These are phyloP conservation scores for Ophiodon elongatus DNA, from an alignment of 2,113 vertebrate genomes.

Conservation along the genomic window DNA sequence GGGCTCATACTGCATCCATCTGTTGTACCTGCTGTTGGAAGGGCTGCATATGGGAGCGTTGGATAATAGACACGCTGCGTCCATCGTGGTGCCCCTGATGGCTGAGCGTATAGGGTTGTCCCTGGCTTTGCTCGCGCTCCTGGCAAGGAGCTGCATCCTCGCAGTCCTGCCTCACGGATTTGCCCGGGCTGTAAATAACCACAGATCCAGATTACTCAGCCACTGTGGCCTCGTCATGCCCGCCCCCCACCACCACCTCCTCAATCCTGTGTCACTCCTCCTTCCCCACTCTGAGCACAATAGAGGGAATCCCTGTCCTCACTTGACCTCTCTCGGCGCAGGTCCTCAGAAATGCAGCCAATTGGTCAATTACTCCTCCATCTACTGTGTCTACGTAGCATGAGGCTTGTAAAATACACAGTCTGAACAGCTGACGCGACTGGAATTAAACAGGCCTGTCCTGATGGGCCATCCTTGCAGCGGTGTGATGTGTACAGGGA, in stretches of 20 bases:
- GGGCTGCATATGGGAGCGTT: background rate
- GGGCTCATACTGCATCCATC: conserved; percentile 53
- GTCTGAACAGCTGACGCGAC: background rate
- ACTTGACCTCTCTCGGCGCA: conserved; percentile 9
- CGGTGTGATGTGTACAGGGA: conserved; percentile 3
- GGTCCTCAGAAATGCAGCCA: background rate
- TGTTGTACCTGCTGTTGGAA: conserved; percentile 54
- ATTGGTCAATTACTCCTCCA: background rate
- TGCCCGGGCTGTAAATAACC: conserved; percentile 77
- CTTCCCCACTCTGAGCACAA: background rate
- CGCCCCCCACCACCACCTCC: background rate
- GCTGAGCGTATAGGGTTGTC: background rate
- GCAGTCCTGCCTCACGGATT: conserved; percentile 65
- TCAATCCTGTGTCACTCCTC: background rate
- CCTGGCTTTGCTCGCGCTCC: conserved; percentile 8
- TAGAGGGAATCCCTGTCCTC: conserved; percentile 65
- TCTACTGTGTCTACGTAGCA: background rate
- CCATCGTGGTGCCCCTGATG: background rate
- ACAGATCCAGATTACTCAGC: conserved; percentile 80
- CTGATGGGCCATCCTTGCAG: conserved; percentile 36
- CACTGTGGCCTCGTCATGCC: conserved; percentile 53
- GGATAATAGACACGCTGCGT: background rate
- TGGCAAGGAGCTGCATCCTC: conserved; percentile 14
- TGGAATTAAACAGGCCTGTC: conserved; percentile 46
- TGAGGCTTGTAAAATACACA: background rate